Evolutionary conservation across 2,113 vertebrate genomes (phyloP).

Genomic region (Isichthys henryi): DNA sequence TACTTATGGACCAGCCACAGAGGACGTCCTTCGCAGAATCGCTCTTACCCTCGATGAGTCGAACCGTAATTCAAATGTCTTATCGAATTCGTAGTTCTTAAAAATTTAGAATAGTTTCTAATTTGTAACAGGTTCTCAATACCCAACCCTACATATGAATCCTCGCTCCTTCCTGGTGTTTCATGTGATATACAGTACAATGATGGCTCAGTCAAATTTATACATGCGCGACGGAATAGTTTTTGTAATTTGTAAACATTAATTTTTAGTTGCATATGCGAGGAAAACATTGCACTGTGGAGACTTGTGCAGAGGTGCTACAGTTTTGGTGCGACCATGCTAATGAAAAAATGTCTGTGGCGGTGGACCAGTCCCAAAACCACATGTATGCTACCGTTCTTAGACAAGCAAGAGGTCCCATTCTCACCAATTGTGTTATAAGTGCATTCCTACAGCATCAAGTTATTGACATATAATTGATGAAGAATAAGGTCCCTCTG

Average conservation of each 20-base stretch:
- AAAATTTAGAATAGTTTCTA: not conserved
- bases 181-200: too few relatives aligned
- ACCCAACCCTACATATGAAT: not conserved
- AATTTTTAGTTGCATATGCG: not conserved
- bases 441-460: not conserved
- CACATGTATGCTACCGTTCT: not conserved
- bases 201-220: not conserved
- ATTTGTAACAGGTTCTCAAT: not conserved
- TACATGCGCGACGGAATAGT: not conserved
- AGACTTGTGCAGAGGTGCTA: not conserved
- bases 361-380: not conserved
- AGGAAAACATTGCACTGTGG: not conserved
- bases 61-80: not conserved
- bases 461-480: slow-evolving; percentile 20
- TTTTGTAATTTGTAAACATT: not conserved
- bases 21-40: too few relatives aligned
- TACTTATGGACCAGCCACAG: too few relatives aligned
- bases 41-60: not conserved
- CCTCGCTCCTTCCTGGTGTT: not conserved
- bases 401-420: not conserved
- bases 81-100: not conserved
- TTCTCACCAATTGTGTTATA: not conserved
- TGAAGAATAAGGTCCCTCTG: slow-evolving; percentile 27
- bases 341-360: not conserved
- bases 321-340: not conserved